Base-by-base conservation (phyloP, 2,797 vertebrate species). In the Sebastes nivosus region DNA sequence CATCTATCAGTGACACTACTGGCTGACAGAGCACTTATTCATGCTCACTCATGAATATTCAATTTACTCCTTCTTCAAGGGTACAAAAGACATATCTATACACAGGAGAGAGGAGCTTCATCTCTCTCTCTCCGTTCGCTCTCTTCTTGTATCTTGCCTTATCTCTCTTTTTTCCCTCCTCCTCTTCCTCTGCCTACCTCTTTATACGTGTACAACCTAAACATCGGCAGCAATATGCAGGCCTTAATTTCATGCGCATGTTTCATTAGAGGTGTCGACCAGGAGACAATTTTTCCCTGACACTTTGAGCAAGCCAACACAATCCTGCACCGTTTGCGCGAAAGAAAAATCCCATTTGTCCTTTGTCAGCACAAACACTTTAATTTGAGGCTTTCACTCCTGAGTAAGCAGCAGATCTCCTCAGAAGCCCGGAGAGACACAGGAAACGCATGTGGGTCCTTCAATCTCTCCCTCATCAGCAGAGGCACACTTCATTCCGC, bases 311-410 rank as follows among this genome's bases (percentile, higher is more conserved):
- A 95, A 97, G 95, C 96, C 96, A 94, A 96, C 96, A 94, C 95
- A 94, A 97, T 97, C 97, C 93, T 98, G 97, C 98, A 96, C 92
- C 89, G 96, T 95, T 97, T 96, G 97, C 97, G 95, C 94, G 94
- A 97, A 92, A 87, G 87, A 80, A 93, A 92, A 97, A 96, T 97
- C 96, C 95, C 94, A 96, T 97, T 98, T 96, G 96, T 96, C 96
- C 97, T 97, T 97, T 97, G 97, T 99, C 98, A 99, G 98, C 98
- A 98, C 94, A 97, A 99, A 97, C 97, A 96, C 95, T 97, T 96
- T 97, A 97, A 98, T 98, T 96, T 97, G 96, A 97, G 95, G 96
- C 95, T 97, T 97, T 97, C 96, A 96, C 95, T 97, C 96, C 97
- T 98, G 97, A 98, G 96, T 97, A 98, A 98, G 98, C 97, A 97